Percentiles rank a stretch among this genome's conserved stretches.
Conservation (phyloP, 2,888 invertebrate genomes). For the Meghimatium bilineatum region DNA sequence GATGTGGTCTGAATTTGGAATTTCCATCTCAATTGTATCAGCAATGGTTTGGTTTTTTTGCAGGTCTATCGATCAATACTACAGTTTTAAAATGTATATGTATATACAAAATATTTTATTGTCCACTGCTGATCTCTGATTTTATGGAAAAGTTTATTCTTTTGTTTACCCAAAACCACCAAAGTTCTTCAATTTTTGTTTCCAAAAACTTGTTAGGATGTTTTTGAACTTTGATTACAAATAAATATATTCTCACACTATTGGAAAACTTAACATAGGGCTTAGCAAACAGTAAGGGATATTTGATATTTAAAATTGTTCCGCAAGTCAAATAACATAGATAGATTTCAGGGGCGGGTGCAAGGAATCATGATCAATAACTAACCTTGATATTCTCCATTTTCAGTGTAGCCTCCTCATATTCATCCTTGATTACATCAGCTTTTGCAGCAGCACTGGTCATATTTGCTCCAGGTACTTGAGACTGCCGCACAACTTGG, state of each 20-base stretch:
- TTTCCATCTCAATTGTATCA: no score
- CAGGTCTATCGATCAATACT: no score
- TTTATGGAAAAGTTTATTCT: not conserved
- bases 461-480: slow-evolving; percentile 76
- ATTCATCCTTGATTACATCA: slow-evolving; percentile 87
- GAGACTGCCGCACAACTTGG: slow-evolving; percentile 80
- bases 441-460: slow-evolving; percentile 80
- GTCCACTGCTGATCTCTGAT: not conserved
- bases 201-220: not conserved
- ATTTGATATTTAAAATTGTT: no score
- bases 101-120: no score
- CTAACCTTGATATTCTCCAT: slow-evolving; percentile 88
- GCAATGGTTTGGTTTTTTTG: no score
- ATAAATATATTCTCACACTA: not conserved
- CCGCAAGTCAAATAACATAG: no score
- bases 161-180: not conserved
- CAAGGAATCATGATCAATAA: not conserved
- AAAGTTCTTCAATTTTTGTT: not conserved
- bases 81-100: no score
- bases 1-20: no score
- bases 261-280: not conserved
- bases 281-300: no score
- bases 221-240: not conserved
- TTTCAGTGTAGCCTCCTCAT: slow-evolving; percentile 90
- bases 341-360: not conserved